Conservation (phyloP, 2,797 vertebrate species). For the Neosalanx taihuensis region DNA sequence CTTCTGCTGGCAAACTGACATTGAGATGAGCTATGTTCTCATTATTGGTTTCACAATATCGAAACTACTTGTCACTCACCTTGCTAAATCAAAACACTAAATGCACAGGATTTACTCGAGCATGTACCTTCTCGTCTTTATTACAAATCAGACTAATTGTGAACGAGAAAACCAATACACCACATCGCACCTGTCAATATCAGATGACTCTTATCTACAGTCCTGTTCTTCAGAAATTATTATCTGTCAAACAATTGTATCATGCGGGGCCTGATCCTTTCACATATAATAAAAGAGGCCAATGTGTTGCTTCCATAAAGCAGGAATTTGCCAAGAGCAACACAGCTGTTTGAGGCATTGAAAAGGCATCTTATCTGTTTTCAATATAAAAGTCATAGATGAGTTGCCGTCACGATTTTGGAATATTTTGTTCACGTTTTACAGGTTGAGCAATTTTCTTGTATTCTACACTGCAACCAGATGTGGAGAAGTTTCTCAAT, state of each 20-base stretch:
- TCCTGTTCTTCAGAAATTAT: constrained; percentile 15
- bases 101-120: not conserved
- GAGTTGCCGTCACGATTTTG: not conserved
- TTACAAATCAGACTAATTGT: constrained; percentile 3
- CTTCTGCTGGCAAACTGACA: not conserved
- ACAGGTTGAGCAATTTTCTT: not conserved
- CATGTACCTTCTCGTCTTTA: constrained; percentile 8
- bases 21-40: not conserved
- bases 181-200: constrained; percentile 25
- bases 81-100: not conserved
- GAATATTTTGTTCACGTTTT: not conserved
- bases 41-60: not conserved
- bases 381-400: not conserved
- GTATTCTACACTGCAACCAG: not conserved
- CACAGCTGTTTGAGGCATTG: constrained; percentile 31
- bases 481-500: not conserved
- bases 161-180: constrained; percentile 13
- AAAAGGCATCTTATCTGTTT: constrained; percentile 21
- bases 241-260: constrained; percentile 15
- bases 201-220: constrained; percentile 26
- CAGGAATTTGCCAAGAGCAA: constrained; percentile 41
- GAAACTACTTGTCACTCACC: not conserved
- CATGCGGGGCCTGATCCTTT: constrained; percentile 21
- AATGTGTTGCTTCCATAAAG: constrained; percentile 12
- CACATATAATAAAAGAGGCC: constrained; percentile 3